Evolutionary conservation across 2,113 vertebrate genomes (phyloP), one percentile per base, ranked within the genome.

Genomic region (Larimichthys polyactis): DNA sequence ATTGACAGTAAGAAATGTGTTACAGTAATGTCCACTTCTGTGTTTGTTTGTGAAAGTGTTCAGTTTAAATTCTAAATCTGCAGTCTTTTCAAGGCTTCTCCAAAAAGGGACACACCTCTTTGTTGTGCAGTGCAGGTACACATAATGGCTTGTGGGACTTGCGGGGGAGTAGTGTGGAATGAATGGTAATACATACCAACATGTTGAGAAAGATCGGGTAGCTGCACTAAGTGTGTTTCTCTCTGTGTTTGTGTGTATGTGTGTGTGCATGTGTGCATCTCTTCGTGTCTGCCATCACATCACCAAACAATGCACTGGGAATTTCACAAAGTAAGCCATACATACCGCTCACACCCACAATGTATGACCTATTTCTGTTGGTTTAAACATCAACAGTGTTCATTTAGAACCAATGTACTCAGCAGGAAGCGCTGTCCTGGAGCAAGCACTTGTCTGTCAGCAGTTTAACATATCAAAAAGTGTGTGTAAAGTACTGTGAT

Each of bases 151-250:
- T 91, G 82, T 89, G 87, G 52, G 86, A 87, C 64, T 83, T 90
- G 84, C 78, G 77, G 62, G 87, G 90, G 87, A 77, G 82, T 76
- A 83, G 29, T 40, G 29, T 87, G 84, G 81, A 89, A 89, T 84
- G 83, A 86, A 72, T 32, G 71, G 43, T 44, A 73, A 77, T 66
- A 36, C 85, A 91, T 87, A 83, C 87, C 87, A 79, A 52, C n/a
- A 66, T 1, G 24, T 19, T 79, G 87, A 85, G 55, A 69, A 44
- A 68, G 73, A 65, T 79, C 64, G 79, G 63, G 52, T 81, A 66
- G 63, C 54, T 71, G 19, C 57, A 55, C 20, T 29, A 20, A 17
- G 49, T 44, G 19, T 67, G 51, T 63, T 9, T 51, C 4, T 52
- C 49, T 57, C 51, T 81, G 62, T 60, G n/a, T 78, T 27, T 75